Evolutionary conservation across 2,113 vertebrate species (phyloP).

Genomic region (Dolichotis patagonum): DNA sequence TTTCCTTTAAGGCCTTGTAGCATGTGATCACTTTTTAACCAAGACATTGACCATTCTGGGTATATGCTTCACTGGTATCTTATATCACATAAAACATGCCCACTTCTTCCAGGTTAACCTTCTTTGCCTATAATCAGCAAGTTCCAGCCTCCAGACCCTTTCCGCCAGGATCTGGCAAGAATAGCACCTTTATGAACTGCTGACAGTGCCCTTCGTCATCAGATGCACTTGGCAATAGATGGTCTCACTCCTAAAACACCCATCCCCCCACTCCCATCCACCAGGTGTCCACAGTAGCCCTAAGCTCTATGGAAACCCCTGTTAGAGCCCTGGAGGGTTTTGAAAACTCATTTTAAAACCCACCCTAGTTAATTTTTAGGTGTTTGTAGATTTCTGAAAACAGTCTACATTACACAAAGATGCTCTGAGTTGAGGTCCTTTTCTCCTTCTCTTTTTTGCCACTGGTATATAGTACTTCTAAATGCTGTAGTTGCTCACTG

Average conservation of each 20-base stretch:
- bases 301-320: neutral
- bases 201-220: neutral
- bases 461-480: neutral
- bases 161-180: neutral
- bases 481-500: neutral
- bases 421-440: constrained; percentile 1
- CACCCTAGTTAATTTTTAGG: neutral
- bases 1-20: neutral
- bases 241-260: neutral
- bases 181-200: neutral
- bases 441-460: neutral
- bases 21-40: constrained; percentile 33
- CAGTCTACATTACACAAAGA: neutral
- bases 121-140: constrained; percentile 1
- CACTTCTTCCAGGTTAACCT: constrained; percentile 2
- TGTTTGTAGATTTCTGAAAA: constrained; percentile 40
- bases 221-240: neutral
- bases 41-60: neutral
- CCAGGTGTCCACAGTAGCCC: neutral
- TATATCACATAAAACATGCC: neutral
- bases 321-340: neutral
- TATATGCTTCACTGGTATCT: neutral
- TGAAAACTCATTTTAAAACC: constrained; percentile 31
- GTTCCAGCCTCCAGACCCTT: neutral
- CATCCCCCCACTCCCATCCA: neutral